Evolutionary conservation across 2,113 vertebrate genomes (phyloP).

Genomic region (Herpetotheres cachinnans): DNA sequence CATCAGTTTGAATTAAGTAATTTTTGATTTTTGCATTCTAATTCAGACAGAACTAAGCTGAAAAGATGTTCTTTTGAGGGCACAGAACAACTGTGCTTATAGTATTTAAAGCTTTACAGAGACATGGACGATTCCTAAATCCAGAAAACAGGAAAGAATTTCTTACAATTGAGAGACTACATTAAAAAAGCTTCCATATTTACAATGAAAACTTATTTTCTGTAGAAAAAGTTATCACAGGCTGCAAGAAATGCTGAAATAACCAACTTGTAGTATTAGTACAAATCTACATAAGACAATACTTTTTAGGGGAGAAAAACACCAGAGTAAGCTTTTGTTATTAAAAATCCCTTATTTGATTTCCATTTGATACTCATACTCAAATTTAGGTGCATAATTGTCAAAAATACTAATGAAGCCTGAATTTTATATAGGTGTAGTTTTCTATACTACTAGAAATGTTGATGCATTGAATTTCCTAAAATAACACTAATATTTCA

Average conservation of each 20-base stretch:
- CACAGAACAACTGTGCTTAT: not conserved
- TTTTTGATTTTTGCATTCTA: not conserved
- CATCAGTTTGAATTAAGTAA: not conserved
- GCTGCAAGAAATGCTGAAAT: not conserved
- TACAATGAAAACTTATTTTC: not conserved
- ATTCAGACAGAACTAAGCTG: not conserved
- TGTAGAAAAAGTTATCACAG: not conserved
- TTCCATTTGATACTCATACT: not conserved
- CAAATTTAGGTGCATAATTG: not conserved
- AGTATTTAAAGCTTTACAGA: not conserved
- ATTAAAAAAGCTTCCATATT: not conserved
- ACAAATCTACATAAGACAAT: not conserved
- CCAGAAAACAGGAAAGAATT: not conserved
- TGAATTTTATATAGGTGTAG: not conserved
- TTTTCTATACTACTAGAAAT: not conserved
- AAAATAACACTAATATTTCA: not conserved
- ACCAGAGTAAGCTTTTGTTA: not conserved
- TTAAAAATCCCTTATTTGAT: not conserved
- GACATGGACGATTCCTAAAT: not conserved
- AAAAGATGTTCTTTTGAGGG: not conserved
- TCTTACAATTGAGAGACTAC: not conserved
- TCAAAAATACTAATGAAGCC: not conserved
- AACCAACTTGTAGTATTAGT: not conserved
- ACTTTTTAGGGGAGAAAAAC: not conserved
- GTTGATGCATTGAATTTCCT: not conserved